Base-by-base conservation (phyloP, 2,888 invertebrate species). In the Phyllotreta cruciferae region DNA sequence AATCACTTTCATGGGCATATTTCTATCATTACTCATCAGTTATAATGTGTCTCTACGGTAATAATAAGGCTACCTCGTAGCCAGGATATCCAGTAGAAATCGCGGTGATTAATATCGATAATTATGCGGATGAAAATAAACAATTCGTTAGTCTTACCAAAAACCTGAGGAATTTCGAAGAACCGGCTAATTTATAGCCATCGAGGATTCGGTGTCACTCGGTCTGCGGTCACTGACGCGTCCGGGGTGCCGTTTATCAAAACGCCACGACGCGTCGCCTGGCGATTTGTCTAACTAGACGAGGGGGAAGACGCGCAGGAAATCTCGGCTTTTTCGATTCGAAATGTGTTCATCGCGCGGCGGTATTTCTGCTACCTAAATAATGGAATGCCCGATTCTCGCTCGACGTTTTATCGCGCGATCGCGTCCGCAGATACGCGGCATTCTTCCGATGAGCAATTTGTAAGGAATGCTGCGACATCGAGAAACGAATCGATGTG, bases 301-400 rank as follows among this genome's bases (percentile, higher is more conserved):
- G 11, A 10, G 6, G 34, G 6, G 35, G 34, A 42, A 54, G 38
- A 14, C 13, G 37, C 44, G 34, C 8, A 42, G 34, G 35, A 54
- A 54, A 14, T 34, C 44, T 42, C 42, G 39, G n/a, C 24, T 41
- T 50, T 35, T 34, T 35, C 39, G 35, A 39, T 49, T 58, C 50
- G 58, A 58, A 24, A 24, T 50, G 50, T 58, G 58, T 58, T 50
- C 36, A 58, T 58, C 50, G 49, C 47, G 36, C 41, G 4, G 42
- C 35, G 42, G 58, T 47, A 58, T 58, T 58, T 58, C 42, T 24
- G 50, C 58, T 58, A 58, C 58, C 58, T 58, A 58, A 34, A 41
- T 41, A 50, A 39, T 50, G 58, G 58, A 58, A 58, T 58, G 58
- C 42, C 42, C 41, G 38, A 50, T 58, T 58, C 50, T 58, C 50